phyloP scores from a whole-genome alignment of 1,140 invertebrate species.

The Aphaenogaster ashmeadi region DNA sequence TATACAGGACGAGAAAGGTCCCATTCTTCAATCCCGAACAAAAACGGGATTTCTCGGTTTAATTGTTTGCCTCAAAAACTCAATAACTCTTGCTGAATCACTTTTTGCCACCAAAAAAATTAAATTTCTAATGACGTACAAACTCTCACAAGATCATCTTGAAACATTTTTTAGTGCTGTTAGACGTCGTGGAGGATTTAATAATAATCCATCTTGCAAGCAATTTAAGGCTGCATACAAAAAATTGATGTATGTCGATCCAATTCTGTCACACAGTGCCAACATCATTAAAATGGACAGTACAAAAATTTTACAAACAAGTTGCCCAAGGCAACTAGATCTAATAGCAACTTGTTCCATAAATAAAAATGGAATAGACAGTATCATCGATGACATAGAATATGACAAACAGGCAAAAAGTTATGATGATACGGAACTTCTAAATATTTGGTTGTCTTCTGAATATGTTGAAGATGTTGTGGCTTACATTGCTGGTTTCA shows the following conservation, averaged over 20 bases:
- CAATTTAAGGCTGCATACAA: not conserved
- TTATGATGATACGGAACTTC: not conserved
- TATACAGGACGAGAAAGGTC: too few species aligned
- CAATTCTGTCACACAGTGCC: not conserved
- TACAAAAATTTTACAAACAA: slow-evolving; percentile 5
- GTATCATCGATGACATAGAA: not conserved
- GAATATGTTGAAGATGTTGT: too few species aligned
- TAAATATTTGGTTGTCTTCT: too few species aligned
- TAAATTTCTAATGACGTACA: slow-evolving; percentile 14
- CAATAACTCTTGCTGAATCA: too few species aligned
- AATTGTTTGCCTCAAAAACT: not conserved
- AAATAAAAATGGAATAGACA: not conserved
- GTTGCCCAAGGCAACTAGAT: not conserved
- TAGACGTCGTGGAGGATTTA: not conserved
- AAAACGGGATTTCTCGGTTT: not conserved
- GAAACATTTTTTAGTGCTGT: slow-evolving; percentile 4
- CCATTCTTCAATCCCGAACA: too few species aligned
- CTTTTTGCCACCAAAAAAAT: too few species aligned
- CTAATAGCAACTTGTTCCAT: not conserved
- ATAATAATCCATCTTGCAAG: slow-evolving; percentile 6
- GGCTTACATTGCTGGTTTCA: too few species aligned
- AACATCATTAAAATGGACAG: not conserved
- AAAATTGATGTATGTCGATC: slow-evolving; percentile 6
- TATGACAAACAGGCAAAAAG: not conserved
- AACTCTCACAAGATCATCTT: slow-evolving; percentile 10